Base-by-base conservation (phyloP, 2,113 vertebrate species). In the Hirundichthys speculiger region DNA sequence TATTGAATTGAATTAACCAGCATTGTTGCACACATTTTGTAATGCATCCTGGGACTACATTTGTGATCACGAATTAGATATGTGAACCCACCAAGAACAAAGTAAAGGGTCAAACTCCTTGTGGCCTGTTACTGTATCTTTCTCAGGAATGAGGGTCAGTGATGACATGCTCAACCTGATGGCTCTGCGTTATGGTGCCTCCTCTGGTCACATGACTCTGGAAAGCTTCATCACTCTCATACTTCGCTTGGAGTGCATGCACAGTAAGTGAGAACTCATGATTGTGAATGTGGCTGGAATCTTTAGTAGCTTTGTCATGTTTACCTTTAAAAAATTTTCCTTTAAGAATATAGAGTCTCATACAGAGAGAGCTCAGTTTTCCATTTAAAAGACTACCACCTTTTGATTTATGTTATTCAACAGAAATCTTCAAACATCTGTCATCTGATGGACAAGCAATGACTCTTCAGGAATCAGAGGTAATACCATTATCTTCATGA, bases 201-300 rank as follows among this genome's bases (percentile, higher is more conserved):
- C 87, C 10, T 30, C 79, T 46, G 85, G 87, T 39, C 64, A 87
- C 41, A 69, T 93, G 27, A 82, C 79, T 0, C 68, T 92, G 71
- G 90, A 92, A 74, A 91, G 53, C 63, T 93, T 91, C 81, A 90
- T 92, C 40, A 81, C 63, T 25, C 89, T 93, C 27, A 64, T 86
- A 18, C 69, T 93, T 22, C 92, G 91, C 16, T 14, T 91, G 19
- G 63, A 88, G 40, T 83, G 79, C 83, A 92, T 92, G 90, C 3
- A 51, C 27, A 88, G 92, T 92, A 62, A 85, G 91, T 88, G 13
- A 49, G 64, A 82, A 19, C 2, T 14, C 3, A 20, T 20, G 21
- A 41, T 22, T 19, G 16, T 21, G 3, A 20, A 21, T 40, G 19
- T 22, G 12, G 2, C 9, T 19, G 9, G 8, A 19, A 18, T 11